Evolutionary conservation across 2,888 invertebrate genomes (phyloP).

Genomic region (Belgica antarctica): DNA sequence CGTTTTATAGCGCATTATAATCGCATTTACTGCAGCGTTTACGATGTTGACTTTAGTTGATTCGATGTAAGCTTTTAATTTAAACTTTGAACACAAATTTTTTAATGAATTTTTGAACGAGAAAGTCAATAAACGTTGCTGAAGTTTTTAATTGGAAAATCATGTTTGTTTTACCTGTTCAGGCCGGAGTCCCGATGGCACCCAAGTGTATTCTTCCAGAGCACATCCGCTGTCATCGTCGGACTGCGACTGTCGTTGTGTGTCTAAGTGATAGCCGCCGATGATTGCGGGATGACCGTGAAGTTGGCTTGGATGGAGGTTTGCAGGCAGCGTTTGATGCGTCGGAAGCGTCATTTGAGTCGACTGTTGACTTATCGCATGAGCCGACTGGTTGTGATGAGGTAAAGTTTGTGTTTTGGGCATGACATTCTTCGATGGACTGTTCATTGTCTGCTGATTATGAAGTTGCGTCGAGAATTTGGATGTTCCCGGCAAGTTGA

Average conservation of each 20-base stretch:
- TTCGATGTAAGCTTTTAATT: no score
- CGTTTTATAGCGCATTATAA: constrained; percentile 20
- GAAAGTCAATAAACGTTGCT: no score
- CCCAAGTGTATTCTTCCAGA: constrained; percentile 97
- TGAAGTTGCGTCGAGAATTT: not conserved
- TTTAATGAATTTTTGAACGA: no score
- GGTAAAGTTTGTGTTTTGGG: constrained; percentile 23
- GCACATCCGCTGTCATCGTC: constrained; percentile 98
- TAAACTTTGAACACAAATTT: not conserved
- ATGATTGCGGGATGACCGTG: constrained; percentile 39
- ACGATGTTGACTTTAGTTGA: constrained; percentile 3
- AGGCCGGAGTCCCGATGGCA: constrained; percentile 91
- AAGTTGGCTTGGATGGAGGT: constrained; percentile 36
- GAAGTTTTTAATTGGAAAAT: no score
- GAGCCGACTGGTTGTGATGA: not conserved
- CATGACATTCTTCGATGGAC: not conserved
- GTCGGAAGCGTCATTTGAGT: constrained; percentile 57
- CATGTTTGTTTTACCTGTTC: constrained; percentile 93
- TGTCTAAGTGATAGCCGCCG: constrained; percentile 58
- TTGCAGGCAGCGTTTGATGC: constrained; percentile 53
- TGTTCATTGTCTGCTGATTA: constrained; percentile 16
- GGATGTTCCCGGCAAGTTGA: constrained; percentile 7
- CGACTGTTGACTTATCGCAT: constrained; percentile 47
- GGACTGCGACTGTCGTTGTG: constrained; percentile 84
- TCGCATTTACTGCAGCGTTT: constrained; percentile 21